Evolutionary conservation across 2,888 invertebrate species (phyloP).

Genomic region (Didymodactylos carnosus): DNA sequence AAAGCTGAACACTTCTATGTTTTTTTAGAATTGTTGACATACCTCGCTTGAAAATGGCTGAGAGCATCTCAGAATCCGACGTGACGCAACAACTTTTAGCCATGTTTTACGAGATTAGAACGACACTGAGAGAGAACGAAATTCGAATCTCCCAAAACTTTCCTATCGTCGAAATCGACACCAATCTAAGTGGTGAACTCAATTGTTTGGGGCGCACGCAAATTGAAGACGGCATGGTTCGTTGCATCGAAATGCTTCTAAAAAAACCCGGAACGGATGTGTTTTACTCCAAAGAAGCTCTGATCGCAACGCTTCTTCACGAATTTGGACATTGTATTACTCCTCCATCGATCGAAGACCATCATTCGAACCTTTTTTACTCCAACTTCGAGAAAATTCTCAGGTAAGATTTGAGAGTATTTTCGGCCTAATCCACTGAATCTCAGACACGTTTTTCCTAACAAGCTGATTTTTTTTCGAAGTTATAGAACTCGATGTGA

Average conservation of each 20-base stretch:
- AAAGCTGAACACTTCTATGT: not conserved
- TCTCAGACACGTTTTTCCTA: not conserved
- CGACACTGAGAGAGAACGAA: not conserved
- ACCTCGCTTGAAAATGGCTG: not conserved
- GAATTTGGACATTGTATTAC: not conserved
- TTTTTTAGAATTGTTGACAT: not conserved
- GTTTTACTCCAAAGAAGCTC: not conserved
- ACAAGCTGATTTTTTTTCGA: not conserved
- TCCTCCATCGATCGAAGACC: not conserved
- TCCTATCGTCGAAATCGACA: not conserved
- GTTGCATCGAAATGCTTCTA: not conserved
- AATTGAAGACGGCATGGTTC: not conserved
- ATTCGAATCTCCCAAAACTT: not conserved
- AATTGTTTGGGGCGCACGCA: not conserved
- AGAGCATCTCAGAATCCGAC: not conserved
- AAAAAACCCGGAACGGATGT: not conserved
- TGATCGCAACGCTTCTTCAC: not conserved
- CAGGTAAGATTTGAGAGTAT: not conserved
- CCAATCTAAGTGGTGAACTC: not conserved
- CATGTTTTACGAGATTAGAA: not conserved
- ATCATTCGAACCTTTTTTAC: not conserved
- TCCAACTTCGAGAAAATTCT: not conserved
- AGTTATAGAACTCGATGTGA: not conserved
- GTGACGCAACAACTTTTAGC: not conserved
- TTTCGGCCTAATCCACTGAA: not conserved